A percentile compares a stretch with the other conserved stretches of the same genome.
phyloP scores from a whole-genome alignment of 2,113 vertebrate species.

The Octodon degus region DNA sequence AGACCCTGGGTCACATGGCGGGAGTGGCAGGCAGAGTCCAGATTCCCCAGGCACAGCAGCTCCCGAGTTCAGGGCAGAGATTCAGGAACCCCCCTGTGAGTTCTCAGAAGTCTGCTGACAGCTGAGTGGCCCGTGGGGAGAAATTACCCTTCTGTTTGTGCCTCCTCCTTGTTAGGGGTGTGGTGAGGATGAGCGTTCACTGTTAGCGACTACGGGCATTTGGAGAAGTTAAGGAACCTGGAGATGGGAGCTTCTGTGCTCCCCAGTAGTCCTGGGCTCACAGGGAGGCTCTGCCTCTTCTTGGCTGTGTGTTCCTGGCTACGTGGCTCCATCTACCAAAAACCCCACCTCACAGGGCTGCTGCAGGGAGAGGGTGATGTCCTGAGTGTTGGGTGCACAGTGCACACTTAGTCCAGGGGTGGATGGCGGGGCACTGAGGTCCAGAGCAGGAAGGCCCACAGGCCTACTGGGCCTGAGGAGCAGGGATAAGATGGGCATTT shows the following conservation, averaged over 20 bases:
- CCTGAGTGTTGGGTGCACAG: accelerated
- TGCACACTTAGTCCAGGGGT: accelerated
- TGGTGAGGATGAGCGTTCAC: background rate
- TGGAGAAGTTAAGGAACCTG: background rate
- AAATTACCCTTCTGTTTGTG: background rate
- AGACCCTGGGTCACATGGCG: accelerated
- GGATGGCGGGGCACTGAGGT: background rate
- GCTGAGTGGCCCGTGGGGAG: background rate
- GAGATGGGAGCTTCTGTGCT: no score
- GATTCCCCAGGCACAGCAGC: background rate
- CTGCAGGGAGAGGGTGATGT: background rate
- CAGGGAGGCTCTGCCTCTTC: background rate
- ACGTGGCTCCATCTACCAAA: background rate
- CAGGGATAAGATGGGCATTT: background rate
- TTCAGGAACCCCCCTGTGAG: background rate
- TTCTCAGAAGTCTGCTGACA: background rate
- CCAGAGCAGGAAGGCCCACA: background rate
- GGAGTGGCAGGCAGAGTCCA: background rate
- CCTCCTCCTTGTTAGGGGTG: background rate
- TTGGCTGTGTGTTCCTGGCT: background rate
- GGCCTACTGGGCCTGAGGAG: background rate
- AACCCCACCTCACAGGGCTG: background rate
- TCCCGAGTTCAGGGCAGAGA: background rate
- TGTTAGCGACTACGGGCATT: accelerated
- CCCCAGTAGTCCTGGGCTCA: background rate